These are phyloP conservation scores for Oncopodura yosiiana DNA, from an alignment of 1,140 invertebrate species.

Conservation along the genomic window DNA sequence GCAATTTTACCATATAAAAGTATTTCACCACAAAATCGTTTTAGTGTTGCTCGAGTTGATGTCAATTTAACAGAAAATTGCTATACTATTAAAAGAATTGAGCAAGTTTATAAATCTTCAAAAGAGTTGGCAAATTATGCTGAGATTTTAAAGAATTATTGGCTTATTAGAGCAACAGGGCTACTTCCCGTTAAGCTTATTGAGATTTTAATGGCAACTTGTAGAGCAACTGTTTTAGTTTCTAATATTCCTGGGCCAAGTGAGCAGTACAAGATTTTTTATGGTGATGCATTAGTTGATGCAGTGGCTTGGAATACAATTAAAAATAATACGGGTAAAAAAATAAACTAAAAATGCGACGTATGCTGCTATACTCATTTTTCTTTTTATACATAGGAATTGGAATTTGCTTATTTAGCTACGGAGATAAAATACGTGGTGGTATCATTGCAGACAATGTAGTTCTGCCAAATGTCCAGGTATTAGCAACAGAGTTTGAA, in stretches of 20 bases:
- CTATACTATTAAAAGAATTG: too few species aligned
- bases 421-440: slow-evolving; percentile 10
- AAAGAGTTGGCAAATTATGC: too few species aligned
- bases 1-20: slow-evolving; percentile 27
- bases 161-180: too few species aligned
- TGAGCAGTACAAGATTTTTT: too few species aligned
- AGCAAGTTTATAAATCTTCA: too few species aligned
- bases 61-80: too few species aligned
- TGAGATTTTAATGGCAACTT: too few species aligned
- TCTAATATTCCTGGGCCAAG: slow-evolving; percentile 28
- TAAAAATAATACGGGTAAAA: neutral
- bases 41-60: slow-evolving; percentile 22
- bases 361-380: neutral
- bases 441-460: slow-evolving; percentile 9
- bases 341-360: too few species aligned
- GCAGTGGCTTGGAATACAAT: neutral
- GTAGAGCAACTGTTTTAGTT: slow-evolving; percentile 21
- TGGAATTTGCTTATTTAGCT: slow-evolving; percentile 13
- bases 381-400: slow-evolving; percentile 8
- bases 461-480: too few species aligned
- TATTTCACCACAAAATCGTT: slow-evolving; percentile 28
- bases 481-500: too few species aligned
- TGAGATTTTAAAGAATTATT: too few species aligned
- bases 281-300: slow-evolving; percentile 21
- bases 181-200: too few species aligned